Evolutionary conservation across 2,888 invertebrate species (phyloP).

Genomic region (Brenthis ino): DNA sequence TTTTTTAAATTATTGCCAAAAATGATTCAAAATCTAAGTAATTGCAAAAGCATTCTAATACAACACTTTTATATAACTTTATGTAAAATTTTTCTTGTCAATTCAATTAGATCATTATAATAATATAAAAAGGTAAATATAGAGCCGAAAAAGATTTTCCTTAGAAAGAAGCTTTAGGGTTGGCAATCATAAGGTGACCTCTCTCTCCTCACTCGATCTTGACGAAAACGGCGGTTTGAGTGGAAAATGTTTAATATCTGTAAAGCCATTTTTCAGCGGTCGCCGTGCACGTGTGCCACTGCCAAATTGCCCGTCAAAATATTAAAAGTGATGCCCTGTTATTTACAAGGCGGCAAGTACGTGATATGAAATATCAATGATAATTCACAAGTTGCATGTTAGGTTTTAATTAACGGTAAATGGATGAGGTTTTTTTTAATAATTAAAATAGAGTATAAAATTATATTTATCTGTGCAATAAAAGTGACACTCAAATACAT

Average conservation of each 20-base stretch:
- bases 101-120: conserved; percentile 12
- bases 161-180: conserved; percentile 2
- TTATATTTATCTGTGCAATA: too few relatives aligned
- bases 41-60: too few relatives aligned
- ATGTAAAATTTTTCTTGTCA: not conserved
- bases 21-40: too few relatives aligned
- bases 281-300: conserved; percentile 51
- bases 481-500: too few relatives aligned
- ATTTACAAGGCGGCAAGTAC: conserved; percentile 36
- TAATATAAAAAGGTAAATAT: conserved; percentile 4
- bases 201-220: conserved; percentile 1
- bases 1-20: too few relatives aligned
- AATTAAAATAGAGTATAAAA: too few relatives aligned
- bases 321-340: conserved; percentile 59
- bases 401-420: not conserved
- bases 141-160: conserved; percentile 8
- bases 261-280: conserved; percentile 54
- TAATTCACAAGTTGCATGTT: conserved; percentile 23
- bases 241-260: conserved; percentile 41
- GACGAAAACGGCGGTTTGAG: conserved; percentile 13
- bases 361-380: conserved; percentile 30
- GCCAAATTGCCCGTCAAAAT: conserved; percentile 73
- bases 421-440: too few relatives aligned
- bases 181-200: conserved; percentile 13
- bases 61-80: not conserved